These are phyloP conservation scores for Callaeas wilsoni DNA, from an alignment of 2,113 vertebrate species.

Conservation along the genomic window DNA sequence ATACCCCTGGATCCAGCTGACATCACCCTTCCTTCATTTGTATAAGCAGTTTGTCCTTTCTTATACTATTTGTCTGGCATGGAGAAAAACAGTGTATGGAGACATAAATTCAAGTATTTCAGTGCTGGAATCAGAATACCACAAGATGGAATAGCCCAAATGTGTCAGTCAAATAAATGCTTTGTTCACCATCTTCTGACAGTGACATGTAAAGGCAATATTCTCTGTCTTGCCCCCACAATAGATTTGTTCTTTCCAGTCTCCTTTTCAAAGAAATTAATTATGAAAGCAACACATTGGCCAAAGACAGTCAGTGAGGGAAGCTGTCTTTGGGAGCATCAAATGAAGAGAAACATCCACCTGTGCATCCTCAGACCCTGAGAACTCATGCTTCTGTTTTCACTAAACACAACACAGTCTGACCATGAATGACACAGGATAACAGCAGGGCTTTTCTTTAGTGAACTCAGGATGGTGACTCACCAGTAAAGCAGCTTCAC, in stretches of 20 bases:
- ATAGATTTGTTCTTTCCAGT: not conserved
- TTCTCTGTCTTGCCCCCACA: not conserved
- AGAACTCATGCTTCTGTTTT: not conserved
- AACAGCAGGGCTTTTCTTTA: not conserved
- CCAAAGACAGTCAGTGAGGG: not conserved
- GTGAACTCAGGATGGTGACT: not conserved
- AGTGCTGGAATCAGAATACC: not conserved
- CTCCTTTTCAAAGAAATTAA: not conserved
- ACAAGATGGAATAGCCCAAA: not conserved
- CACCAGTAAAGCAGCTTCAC: not conserved
- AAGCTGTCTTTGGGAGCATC: not conserved
- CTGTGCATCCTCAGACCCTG: not conserved
- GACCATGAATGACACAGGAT: not conserved
- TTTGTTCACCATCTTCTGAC: not conserved
- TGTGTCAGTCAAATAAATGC: not conserved
- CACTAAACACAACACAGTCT: not conserved
- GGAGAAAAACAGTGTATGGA: not conserved
- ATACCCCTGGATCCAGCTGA: not conserved
- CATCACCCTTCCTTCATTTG: not conserved
- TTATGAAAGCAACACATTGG: not conserved
- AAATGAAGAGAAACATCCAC: not conserved
- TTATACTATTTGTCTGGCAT: not conserved
- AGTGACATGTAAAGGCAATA: not conserved
- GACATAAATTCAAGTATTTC: not conserved
- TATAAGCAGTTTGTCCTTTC: not conserved